Conservation (phyloP, 2,888 invertebrate species). For the Apodemia mormo region DNA sequence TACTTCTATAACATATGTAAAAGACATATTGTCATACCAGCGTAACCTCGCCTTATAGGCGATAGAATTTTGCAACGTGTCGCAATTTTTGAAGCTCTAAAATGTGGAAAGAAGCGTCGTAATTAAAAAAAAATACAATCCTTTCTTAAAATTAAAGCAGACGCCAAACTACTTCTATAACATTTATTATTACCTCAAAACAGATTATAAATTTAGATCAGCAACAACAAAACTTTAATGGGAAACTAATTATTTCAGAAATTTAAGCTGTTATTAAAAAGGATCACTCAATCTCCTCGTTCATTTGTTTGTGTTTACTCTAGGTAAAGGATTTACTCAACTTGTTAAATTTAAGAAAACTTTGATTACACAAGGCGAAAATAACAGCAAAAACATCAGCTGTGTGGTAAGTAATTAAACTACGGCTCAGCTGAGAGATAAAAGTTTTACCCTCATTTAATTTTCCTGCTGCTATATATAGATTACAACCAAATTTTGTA, state of each 20-base stretch:
- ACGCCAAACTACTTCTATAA: not conserved
- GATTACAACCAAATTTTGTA: not conserved
- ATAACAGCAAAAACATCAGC: constrained; percentile 1
- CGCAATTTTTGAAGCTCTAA: too few species aligned
- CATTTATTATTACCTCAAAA: not conserved
- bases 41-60: too few species aligned
- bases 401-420: not conserved
- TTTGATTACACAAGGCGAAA: not conserved
- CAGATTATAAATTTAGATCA: not conserved
- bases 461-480: not conserved
- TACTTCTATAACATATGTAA: too few species aligned
- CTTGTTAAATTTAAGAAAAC: constrained; percentile 14
- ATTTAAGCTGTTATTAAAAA: constrained; percentile 3
- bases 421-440: not conserved
- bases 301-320: constrained; percentile 2
- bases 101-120: too few species aligned
- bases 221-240: not conserved
- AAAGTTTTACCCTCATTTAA: constrained; percentile 1
- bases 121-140: not conserved
- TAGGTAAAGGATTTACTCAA: constrained; percentile 6
- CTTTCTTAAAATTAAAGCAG: not conserved
- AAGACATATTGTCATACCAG: too few species aligned
- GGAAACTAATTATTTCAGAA: constrained; percentile 11
- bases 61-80: too few species aligned
- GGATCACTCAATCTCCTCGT: not conserved